A percentile compares a stretch with the other conserved stretches of the same genome.
Conservation (phyloP, 2,888 invertebrate genomes). For the Thereva nobilitata region DNA sequence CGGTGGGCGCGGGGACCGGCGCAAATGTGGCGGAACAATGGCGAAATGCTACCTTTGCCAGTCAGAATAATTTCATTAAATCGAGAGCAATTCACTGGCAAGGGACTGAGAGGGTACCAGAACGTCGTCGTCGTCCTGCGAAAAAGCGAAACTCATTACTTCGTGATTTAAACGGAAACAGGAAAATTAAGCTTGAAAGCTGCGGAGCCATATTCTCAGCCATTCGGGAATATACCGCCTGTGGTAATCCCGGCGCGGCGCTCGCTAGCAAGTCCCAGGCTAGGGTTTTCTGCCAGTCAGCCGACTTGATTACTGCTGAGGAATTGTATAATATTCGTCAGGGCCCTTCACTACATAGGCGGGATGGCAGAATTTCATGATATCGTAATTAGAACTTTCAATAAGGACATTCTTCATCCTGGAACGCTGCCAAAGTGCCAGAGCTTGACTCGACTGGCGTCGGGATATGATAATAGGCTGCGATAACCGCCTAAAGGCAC, state of each 20-base stretch:
- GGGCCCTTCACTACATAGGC: background rate
- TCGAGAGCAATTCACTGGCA: constrained; percentile 36
- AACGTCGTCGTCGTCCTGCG: constrained; percentile 24
- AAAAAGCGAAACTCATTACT: constrained; percentile 36
- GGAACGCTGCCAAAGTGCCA: too few species aligned
- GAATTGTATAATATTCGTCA: background rate
- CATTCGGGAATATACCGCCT: constrained; percentile 16
- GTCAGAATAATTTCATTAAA: constrained; percentile 37
- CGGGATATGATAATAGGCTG: too few species aligned
- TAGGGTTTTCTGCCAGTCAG: constrained; percentile 19
- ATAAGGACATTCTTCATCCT: too few species aligned
- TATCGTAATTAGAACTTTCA: background rate
- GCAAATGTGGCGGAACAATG: constrained; percentile 22
- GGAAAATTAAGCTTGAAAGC: constrained; percentile 35
- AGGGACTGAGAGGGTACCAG: constrained; percentile 7
- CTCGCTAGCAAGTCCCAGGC: too few species aligned
- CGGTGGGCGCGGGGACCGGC: too few species aligned
- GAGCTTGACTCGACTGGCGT: too few species aligned
- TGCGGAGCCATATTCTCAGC: constrained; percentile 5
- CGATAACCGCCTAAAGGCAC: too few species aligned
- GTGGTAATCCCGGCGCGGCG: constrained; percentile 17
- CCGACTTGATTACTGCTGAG: constrained; percentile 16
- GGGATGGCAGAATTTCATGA: background rate
- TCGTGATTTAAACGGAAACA: constrained; percentile 37
- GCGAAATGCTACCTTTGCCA: constrained; percentile 30